Evolutionary conservation across 2,888 invertebrate species (phyloP), one percentile per base, ranked within the genome.

Genomic region (Stegana nigrithorax): DNA sequence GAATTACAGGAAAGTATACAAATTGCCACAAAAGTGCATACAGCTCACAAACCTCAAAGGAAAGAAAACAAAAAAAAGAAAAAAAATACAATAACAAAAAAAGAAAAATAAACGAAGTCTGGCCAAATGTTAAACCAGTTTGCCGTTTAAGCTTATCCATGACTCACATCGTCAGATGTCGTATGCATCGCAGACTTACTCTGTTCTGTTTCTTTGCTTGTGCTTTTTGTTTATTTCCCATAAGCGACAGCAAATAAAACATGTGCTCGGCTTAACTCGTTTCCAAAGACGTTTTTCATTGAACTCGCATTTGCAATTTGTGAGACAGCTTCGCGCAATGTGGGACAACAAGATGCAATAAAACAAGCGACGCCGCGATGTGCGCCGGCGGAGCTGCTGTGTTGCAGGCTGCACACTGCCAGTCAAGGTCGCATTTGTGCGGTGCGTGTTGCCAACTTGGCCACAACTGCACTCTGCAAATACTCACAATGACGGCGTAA

Each of bases 51-150:
- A 39, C n/a, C 5, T n/a, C 6, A 47, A 23, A 47, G 23, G 25
- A 47, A 23, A 25, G n/a, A 47, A 44, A 44, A 14, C 14, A 44
- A 47, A 47, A 25, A 47, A 21, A 47, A 23, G 5, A 7, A 23
- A 47, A 47, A 47, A 12, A 45, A 10, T 1, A 21, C 21, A 36
- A 45, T 21, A 45, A 21, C 8, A 23, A 47, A 45, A 21, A 17
- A 17, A 14, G 23, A 47, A 7, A 23, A 47, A 23, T 23, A 21
- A 4, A 12, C 25, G n/a, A 21, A 7, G 23, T 10, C 23, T 45
- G 45, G 23, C 45, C 45, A 45, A 45, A 45, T 45, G 45, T 21
- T 21, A 55, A 55, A 55, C 53, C 53, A 55, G 53, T 55, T 55
- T 55, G 29, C 53, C 6, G 10, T 7, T 12, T 32, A 55, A 32